phyloP scores from a whole-genome alignment of 2,888 invertebrate species.

The Melikaiella ostensackeni region DNA sequence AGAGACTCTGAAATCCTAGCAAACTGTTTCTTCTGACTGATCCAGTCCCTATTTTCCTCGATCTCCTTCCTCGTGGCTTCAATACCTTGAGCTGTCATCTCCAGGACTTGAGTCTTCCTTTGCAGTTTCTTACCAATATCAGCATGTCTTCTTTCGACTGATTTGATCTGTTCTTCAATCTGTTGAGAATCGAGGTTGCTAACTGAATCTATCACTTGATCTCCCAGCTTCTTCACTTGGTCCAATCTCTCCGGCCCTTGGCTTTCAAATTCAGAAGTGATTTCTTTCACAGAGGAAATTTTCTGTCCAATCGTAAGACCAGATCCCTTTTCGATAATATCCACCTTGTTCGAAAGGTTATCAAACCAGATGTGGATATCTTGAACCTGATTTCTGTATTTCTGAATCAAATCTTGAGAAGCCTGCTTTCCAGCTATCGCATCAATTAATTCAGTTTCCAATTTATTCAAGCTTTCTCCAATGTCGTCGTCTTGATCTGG shows the following conservation, averaged over 20 bases:
- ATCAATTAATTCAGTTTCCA: conserved; percentile 85
- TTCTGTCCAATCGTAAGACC: conserved; percentile 90
- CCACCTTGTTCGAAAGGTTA: conserved; percentile 87
- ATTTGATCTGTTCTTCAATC: conserved; percentile 92
- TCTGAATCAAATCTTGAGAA: conserved; percentile 87
- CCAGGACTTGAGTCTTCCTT: conserved; percentile 89
- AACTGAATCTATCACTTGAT: conserved; percentile 87
- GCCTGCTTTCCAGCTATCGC: conserved; percentile 87
- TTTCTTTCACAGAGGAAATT: conserved; percentile 85
- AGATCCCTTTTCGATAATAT: conserved; percentile 90
- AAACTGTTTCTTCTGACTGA: conserved; percentile 85
- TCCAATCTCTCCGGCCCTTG: conserved; percentile 85
- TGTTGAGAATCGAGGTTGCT: conserved; percentile 94
- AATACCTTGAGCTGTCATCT: conserved; percentile 90
- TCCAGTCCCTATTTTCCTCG: conserved; percentile 88
- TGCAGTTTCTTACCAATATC: conserved; percentile 91
- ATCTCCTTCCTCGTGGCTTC: conserved; percentile 90
- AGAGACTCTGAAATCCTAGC: conserved; percentile 84
- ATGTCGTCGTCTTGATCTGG: conserved; percentile 83
- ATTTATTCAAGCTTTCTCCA: conserved; percentile 84
- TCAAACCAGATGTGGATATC: conserved; percentile 91
- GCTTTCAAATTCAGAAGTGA: conserved; percentile 86
- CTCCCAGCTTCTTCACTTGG: conserved; percentile 84
- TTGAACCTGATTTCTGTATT: conserved; percentile 86
- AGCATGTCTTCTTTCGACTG: conserved; percentile 89